Percentiles rank a stretch among this genome's conserved stretches.
phyloP scores from a whole-genome alignment of 2,888 invertebrate species.

The Terebella lapidaria region DNA sequence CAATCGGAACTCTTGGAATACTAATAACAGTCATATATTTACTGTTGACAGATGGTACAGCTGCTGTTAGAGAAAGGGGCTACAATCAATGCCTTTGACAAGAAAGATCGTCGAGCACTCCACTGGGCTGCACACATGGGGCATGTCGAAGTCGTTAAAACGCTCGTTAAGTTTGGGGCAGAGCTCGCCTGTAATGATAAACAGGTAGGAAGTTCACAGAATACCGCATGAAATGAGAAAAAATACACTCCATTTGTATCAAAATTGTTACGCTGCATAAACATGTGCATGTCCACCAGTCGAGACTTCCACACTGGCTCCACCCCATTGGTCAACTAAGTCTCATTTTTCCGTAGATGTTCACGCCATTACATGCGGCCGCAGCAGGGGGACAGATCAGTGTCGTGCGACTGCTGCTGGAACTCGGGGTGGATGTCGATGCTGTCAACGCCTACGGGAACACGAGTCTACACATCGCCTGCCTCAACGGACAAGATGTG shows the following conservation, averaged over 20 bases:
- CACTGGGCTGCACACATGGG: conserved; percentile 65
- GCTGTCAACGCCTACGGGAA: conserved; percentile 61
- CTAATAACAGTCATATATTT: too few relatives aligned
- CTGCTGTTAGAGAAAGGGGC: conserved; percentile 59
- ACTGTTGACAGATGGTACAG: conserved; percentile 57
- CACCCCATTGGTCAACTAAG: too few relatives aligned
- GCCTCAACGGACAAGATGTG: conserved; percentile 61
- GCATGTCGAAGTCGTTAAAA: conserved; percentile 52
- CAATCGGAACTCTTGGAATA: too few relatives aligned
- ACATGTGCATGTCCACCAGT: too few relatives aligned
- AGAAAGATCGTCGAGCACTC: conserved; percentile 61
- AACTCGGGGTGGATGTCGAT: conserved; percentile 60
- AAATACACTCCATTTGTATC: background rate
- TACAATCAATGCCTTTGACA: conserved; percentile 63
- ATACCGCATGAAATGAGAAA: background rate
- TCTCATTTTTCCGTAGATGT: conserved; percentile 48
- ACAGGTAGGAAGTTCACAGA: conserved; percentile 49
- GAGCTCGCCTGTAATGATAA: conserved; percentile 55
- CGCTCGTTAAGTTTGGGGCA: conserved; percentile 49
- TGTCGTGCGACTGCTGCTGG: conserved; percentile 56
- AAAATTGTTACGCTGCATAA: background rate
- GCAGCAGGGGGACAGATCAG: conserved; percentile 59
- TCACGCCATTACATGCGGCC: conserved; percentile 64
- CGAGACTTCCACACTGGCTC: too few relatives aligned
- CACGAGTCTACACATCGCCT: conserved; percentile 58